Base-by-base conservation (phyloP, 2,888 invertebrate species). In the Salticus scenicus region DNA sequence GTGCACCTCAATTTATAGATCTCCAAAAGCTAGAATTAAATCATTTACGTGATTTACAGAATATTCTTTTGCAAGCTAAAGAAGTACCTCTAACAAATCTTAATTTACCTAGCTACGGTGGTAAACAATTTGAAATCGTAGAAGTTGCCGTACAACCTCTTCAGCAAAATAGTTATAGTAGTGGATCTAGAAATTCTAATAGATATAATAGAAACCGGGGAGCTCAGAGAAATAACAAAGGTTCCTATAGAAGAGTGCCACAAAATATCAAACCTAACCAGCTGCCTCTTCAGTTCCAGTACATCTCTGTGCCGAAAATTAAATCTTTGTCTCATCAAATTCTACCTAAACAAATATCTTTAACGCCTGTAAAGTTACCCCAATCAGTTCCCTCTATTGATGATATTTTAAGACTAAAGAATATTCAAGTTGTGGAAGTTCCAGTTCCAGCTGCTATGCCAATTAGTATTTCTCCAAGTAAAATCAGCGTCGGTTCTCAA, bases 371-470 rank as follows among this genome's bases (percentile, higher is more conserved):
- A 1, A 51, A 75, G n/a, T 5, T 85, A 5, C 79, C 85, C 7
- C 74, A 79, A 27, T 24, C 27, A 14, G 7, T 76, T 8, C 75
- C 64, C 0, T 17, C 75, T 20, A 14, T 86, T 28, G 80, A 80
- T 27, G 76, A 80, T 7, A n/a, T 80, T 7, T 14, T 84, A 14
- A 73, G 42, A 12, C 5, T 86, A 10, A 86, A 86, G 37, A 76
- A 86, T 42, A 37, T 86, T 10, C 86, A 86, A 42, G 66, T 76
- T 51, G 70, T 79, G 27, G 86, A 86, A 72, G 64, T 85, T 28
- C 79, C 85, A 4, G 67, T 80, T 10, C 73, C 80, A 12, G n/a
- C 57, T 4, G 17, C 33, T 42, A 14, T 30, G 5, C 42, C 51
- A 1, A 57, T 67, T 12, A 76, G 63, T 28, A n/a, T 69, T 14